Evolutionary conservation across 1,140 invertebrate species (phyloP), one percentile per base, ranked within the genome.

Genomic region (Neodiprion fabricii): DNA sequence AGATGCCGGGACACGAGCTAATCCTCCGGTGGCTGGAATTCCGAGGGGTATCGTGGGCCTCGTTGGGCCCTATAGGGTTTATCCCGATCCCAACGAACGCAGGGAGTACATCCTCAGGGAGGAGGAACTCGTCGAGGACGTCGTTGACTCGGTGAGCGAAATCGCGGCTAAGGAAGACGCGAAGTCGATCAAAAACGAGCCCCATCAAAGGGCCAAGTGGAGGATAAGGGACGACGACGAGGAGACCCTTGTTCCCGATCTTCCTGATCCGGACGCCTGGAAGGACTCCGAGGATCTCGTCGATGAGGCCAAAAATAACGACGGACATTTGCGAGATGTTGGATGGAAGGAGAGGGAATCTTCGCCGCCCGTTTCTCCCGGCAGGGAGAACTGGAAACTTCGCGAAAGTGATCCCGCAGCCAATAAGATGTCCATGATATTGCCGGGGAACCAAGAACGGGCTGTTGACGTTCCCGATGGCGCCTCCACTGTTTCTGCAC

Each of bases 11-110:
- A 69, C 14, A 14, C 7, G 67, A 23, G 67, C 10, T 69, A 65
- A 21, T 14, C 61, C 61, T 65, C 40, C 67, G 10, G 53, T 40
- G 70, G 7, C 65, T 40, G 74, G 76, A 12, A 12, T 80, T 11
- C 80, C 85, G 0, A 77, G 82, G n/a, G 84, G 85, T 8, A 78
- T 87, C 17, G 79, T 84, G 7, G 84, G 85, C 11, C 77, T 86
- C 14, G 83, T 85, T 0, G 83, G 80, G 0, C 83, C 83, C 8
- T 86, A 84, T 47, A 78, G 81, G 2, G 77, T 83, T 23, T 79
- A 81, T 67, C 76, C 72, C 28, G 79, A 83, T 67, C 80, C 82
- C 2, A 79, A 81, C 69, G 80, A 84, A 49, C 74, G 76, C 12
- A 76, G 80, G n/a, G 80, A 82, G 68, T 85, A 82, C 70, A 80